Conservation (phyloP, 1,140 invertebrate genomes). For the Drosophila trapezifrons region DNA sequence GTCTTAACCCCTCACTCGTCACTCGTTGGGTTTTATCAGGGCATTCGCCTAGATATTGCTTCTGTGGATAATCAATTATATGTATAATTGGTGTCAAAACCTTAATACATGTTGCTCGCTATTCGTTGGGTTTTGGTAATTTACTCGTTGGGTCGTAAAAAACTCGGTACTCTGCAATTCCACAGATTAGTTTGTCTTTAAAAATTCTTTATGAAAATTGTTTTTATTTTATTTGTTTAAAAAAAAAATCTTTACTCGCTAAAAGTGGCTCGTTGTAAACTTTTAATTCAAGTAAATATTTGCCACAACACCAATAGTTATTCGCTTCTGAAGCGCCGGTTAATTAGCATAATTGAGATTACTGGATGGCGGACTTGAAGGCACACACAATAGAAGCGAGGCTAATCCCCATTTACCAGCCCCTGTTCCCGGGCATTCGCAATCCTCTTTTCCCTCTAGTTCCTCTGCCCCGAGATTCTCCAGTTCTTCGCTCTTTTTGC, state of each 20-base stretch:
- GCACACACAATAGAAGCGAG: slow-evolving; percentile 26
- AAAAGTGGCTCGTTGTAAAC: not conserved
- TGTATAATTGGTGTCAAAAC: not conserved
- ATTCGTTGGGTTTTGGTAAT: not conserved
- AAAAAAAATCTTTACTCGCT: slow-evolving; percentile 6
- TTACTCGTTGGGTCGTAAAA: no score
- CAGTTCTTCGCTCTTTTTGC: slow-evolving; percentile 5
- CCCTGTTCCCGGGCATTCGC: slow-evolving; percentile 1
- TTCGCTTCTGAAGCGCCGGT: slow-evolving; percentile 1
- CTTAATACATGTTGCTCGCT: not conserved
- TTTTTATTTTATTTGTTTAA: no score
- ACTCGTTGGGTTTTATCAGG: not conserved
- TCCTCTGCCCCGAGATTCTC: slow-evolving; percentile 4
- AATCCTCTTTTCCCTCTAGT: slow-evolving; percentile 1
- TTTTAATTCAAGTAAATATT: not conserved
- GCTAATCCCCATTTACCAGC: slow-evolving; percentile 33
- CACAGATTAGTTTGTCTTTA: no score
- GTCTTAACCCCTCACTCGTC: not conserved
- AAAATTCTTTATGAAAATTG: not conserved
- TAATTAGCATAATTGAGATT: slow-evolving; percentile 52
- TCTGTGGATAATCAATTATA: not conserved
- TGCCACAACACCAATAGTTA: slow-evolving; percentile 6
- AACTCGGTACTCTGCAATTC: no score
- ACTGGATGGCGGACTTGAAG: slow-evolving; percentile 20
- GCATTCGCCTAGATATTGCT: not conserved